Evolutionary conservation across 2,797 vertebrate species (phyloP), one percentile per base, ranked within the genome.

Genomic region (Schizopygopsis malacanthus): DNA sequence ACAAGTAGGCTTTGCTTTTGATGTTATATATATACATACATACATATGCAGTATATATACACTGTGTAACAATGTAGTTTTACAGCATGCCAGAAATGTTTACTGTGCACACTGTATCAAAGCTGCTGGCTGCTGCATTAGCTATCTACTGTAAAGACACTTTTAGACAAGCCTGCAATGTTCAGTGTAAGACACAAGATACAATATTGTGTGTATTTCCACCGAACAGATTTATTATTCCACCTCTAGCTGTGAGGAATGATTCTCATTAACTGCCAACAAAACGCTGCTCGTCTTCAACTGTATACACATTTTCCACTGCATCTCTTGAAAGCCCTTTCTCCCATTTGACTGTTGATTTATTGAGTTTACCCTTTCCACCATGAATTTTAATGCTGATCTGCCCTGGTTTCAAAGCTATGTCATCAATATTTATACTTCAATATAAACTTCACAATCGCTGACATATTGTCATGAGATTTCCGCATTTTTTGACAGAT

Each of bases 261-360:
- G 61, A 69, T 69, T 65, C 33, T 75, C 87, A 92, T 94, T 88
- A 90, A 91, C 91, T 90, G 73, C 88, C 89, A 83, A 90, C 90
- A 90, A 90, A 91, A 90, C 87, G 79, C 80, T 91, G 88, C 88
- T 91, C 82, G n/a, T 84, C 82, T 70, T 76, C 82, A 50, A 81
- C 83, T 80, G 91, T 91, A 81, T 94, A 93, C 94, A 95, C 89
- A 90, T 87, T 90, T 91, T 93, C 84, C 45, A 47, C 69, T 71
- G 15, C 45, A 72, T 79, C 8, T 88, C 83, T 87, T 22, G 54
- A 33, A 90, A 84, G 87, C 70, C 77, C 82, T 83, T 78, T 86
- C 77, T 87, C 85, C 85, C 81, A 45, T 86, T 45, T 76, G 83
- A 89, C 81, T 89, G 86, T 85, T 90, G 89, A 94, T 94, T 92